Evolutionary conservation across 2,888 invertebrate genomes (phyloP).

Genomic region (Digitonthophagus gazella): DNA sequence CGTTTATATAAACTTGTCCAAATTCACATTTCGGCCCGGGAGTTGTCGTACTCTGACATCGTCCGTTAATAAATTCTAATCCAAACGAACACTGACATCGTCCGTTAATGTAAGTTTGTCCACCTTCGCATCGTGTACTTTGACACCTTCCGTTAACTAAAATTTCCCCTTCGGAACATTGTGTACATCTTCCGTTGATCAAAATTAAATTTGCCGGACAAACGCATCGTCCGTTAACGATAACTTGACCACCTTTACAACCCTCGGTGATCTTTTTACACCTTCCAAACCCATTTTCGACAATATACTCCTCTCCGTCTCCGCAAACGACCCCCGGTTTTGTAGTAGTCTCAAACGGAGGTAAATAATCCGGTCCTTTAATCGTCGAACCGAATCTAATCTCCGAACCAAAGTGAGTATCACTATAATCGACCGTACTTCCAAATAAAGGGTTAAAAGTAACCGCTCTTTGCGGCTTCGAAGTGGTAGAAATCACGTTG

Average conservation of each 20-base stretch:
- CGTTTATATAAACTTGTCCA: conserved; percentile 13
- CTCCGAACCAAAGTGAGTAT: conserved; percentile 41
- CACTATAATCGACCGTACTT: conserved; percentile 44
- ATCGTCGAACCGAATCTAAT: conserved; percentile 45
- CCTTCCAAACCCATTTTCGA: conserved; percentile 18
- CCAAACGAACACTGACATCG: conserved; percentile 6
- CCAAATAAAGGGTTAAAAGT: conserved; percentile 37
- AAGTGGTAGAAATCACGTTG: conserved; percentile 36
- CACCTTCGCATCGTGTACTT: conserved; percentile 15
- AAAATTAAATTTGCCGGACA: conserved; percentile 21
- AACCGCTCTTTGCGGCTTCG: conserved; percentile 44
- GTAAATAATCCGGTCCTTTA: conserved; percentile 48
- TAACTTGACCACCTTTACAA: conserved; percentile 15
- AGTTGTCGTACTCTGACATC: conserved; percentile 3
- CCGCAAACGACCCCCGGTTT: conserved; percentile 28
- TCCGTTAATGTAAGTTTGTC: conserved; percentile 16
- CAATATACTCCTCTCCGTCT: no score
- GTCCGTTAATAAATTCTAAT: conserved; percentile 12
- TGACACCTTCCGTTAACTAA: conserved; percentile 28
- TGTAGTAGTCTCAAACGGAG: conserved; percentile 40
- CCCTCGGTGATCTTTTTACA: conserved; percentile 15
- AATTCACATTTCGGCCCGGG: not conserved
- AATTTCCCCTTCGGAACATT: conserved; percentile 3
- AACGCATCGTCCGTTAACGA: conserved; percentile 21
- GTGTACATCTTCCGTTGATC: conserved; percentile 24